Evolutionary conservation across 2,797 vertebrate species (phyloP), one percentile per base, ranked within the genome.

Genomic region (Rhynchotus rufescens): DNA sequence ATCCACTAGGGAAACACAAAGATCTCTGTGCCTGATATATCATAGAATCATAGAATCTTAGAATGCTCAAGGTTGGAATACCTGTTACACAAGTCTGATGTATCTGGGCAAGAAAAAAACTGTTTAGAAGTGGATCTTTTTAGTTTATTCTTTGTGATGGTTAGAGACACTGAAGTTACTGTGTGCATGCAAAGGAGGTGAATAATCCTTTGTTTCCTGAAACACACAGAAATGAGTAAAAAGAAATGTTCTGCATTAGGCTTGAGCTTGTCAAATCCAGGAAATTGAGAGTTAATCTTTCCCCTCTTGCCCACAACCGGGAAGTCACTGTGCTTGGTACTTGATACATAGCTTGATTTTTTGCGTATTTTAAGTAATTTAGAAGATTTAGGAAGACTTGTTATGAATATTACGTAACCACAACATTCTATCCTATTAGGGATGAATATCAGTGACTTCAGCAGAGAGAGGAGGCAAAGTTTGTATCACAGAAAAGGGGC

Each of bases 331-430:
- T 90, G 69, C 69, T 92, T 86, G 80, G 84, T 93, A 75, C 76
- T 69, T 82, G 84, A 89, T 91, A 84, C 93, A 93, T 95, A 94
- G 80, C 91, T 95, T 89, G 83, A 89, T 93, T 93, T 95, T 96
- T 93, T 96, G 89, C 91, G 93, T 92, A 88, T 68, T 94, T 94
- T 86, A 86, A 79, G 80, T 90, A 94, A 95, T 94, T 93, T 93
- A 72, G 89, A 77, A 92, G 92, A 80, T 93, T 96, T 95, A 74
- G 60, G 71, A 92, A 95, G 80, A 59, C 54, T 80, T 88, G 62
- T 49, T 93, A 86, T 93, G 94, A 95, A 92, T 96, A 92, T 95
- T 95, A 92, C 2, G 6, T 92, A 93, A 90, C 49, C 57, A 86
- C 67, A 92, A 78, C 64, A 34, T 90, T 89, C 62, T 90, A 66